These are phyloP conservation scores for Carassius auratus DNA, from an alignment of 2,113 vertebrate species.

Conservation along the genomic window DNA sequence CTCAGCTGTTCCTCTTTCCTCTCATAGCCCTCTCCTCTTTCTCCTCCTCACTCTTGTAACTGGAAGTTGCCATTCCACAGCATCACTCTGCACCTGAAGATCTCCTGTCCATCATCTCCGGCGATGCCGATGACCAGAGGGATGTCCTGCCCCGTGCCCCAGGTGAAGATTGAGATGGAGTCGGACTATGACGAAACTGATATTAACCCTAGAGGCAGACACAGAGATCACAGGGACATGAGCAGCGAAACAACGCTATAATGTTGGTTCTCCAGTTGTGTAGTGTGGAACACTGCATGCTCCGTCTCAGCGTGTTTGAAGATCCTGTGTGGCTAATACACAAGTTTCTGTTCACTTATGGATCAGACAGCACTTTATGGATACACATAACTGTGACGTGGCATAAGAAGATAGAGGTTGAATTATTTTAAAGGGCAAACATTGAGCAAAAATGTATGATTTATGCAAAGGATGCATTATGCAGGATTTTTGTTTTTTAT, in stretches of 20 bases:
- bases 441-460: background rate
- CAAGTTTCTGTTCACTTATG: conserved; percentile 9
- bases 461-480: background rate
- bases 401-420: background rate
- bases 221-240: conserved; percentile 73
- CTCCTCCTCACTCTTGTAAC: conserved; percentile 68
- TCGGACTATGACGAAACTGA: conserved; percentile 88
- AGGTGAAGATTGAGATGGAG: conserved; percentile 97
- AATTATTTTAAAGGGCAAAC: background rate
- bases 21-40: background rate
- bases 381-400: background rate
- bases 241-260: conserved; percentile 89
- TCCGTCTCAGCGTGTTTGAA: background rate
- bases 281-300: background rate
- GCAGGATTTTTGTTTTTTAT: background rate
- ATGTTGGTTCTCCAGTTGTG: conserved; percentile 17
- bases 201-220: conserved; percentile 67
- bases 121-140: conserved; percentile 79
- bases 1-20: conserved; percentile 37
- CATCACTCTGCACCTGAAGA: conserved; percentile 96
- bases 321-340: background rate
- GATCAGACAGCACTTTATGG: conserved; percentile 4
- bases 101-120: conserved; percentile 91
- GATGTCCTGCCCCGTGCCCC: conserved; percentile 83
- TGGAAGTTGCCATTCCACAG: conserved; percentile 76